Conservation (phyloP, 2,888 invertebrate genomes). For the Formica aserva region DNA sequence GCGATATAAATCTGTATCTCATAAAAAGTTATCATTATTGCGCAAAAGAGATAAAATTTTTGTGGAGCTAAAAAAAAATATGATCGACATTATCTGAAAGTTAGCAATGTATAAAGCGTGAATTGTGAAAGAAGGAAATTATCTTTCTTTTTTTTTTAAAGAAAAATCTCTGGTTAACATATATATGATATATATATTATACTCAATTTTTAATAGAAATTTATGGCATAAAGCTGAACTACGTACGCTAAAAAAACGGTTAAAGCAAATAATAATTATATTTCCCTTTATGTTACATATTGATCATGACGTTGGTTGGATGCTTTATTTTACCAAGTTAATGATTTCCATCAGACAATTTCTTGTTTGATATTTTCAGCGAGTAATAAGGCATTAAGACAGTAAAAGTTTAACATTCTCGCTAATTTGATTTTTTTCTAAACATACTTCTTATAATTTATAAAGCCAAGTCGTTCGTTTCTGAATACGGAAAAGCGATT, state of each 20-base stretch:
- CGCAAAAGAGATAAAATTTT: constrained; percentile 13
- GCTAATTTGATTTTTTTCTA: neutral
- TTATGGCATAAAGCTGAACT: neutral
- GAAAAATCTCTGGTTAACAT: neutral
- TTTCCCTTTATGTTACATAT: neutral
- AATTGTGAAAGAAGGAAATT: neutral
- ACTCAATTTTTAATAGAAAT: neutral
- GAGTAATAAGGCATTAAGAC: constrained; percentile 16
- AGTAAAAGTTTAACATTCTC: constrained; percentile 12
- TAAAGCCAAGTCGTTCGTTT: neutral
- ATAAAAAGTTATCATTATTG: neutral
- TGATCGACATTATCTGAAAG: neutral
- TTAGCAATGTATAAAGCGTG: neutral
- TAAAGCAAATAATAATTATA: constrained; percentile 14
- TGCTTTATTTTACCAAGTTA: constrained; percentile 12
- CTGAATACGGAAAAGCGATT: neutral
- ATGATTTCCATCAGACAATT: neutral
- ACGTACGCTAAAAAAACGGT: neutral
- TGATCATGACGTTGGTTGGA: neutral
- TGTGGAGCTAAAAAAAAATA: neutral
- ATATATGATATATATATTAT: neutral
- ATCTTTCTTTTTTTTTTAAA: neutral
- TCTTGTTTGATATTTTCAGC: constrained; percentile 3
- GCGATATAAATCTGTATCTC: constrained; percentile 7
- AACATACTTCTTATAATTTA: neutral